These are phyloP conservation scores for Eolophus roseicapilla DNA, from an alignment of 2,113 vertebrate genomes.

Conservation along the genomic window DNA sequence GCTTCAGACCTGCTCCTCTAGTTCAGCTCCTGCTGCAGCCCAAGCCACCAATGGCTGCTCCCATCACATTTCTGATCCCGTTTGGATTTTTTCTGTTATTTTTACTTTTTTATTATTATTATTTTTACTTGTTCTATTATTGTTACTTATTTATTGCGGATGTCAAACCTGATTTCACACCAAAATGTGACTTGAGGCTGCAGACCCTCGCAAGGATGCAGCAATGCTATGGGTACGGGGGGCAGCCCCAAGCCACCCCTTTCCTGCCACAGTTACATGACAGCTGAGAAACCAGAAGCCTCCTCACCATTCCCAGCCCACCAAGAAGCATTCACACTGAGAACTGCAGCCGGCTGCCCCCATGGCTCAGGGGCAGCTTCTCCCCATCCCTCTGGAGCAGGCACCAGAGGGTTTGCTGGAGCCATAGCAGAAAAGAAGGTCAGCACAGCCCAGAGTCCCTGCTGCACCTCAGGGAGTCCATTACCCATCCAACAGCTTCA, in stretches of 20 bases:
- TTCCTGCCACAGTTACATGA: background rate
- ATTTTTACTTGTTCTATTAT: too few species aligned
- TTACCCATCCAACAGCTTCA: background rate
- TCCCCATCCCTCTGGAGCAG: background rate
- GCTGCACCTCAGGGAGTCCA: fast-evolving
- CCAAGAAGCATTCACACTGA: background rate
- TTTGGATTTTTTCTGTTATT: background rate
- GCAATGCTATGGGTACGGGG: background rate
- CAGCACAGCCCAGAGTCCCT: background rate
- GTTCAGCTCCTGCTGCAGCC: background rate
- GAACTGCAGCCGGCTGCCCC: background rate
- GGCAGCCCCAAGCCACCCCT: background rate
- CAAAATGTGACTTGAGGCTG: background rate
- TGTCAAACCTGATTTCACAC: background rate
- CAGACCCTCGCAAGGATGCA: fast-evolving
- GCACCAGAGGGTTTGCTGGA: background rate
- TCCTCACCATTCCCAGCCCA: background rate
- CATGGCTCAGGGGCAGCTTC: background rate
- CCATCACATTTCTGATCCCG: background rate
- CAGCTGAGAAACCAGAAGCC: background rate
- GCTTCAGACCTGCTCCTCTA: background rate
- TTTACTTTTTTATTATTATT: background rate
- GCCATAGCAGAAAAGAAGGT: background rate
- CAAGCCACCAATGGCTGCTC: background rate
- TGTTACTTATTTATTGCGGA: background rate